A percentile compares a stretch with the other conserved stretches of the same genome.
These are phyloP conservation scores for Semotilus atromaculatus DNA, from an alignment of 2,797 vertebrate species.

Conservation along the genomic window DNA sequence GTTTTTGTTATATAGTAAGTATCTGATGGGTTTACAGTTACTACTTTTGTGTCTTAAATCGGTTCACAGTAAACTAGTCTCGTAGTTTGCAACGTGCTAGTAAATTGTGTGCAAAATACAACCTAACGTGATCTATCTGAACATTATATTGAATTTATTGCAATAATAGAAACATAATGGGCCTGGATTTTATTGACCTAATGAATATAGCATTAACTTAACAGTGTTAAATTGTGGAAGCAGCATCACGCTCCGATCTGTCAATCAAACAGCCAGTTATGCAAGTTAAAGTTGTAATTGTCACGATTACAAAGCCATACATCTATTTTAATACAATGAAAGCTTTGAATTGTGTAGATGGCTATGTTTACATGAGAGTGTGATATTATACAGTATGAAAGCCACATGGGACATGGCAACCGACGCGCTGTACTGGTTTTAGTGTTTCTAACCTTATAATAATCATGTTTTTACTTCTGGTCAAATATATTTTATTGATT, in stretches of 20 bases:
- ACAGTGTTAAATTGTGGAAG: neutral
- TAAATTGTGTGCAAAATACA: neutral
- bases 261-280: neutral
- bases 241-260: neutral
- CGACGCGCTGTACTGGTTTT: neutral
- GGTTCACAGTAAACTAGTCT: neutral
- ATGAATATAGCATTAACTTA: neutral
- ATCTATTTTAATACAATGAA: neutral
- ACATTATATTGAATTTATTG: neutral
- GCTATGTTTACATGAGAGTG: neutral
- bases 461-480: neutral
- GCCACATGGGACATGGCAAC: conserved; percentile 7
- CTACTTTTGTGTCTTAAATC: neutral
- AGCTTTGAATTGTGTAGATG: neutral
- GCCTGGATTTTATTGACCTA: neutral
- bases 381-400: neutral
- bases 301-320: neutral
- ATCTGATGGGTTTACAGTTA: neutral
- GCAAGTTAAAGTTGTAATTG: neutral
- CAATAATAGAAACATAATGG: neutral
- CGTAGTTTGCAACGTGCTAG: neutral
- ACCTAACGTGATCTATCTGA: neutral
- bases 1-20: conserved; percentile 14
- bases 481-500: neutral
- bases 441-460: no score